A percentile compares a stretch with the other conserved stretches of the same genome.
These are phyloP conservation scores for Zaprionus davidi DNA, from an alignment of 1,140 invertebrate species.

Conservation along the genomic window DNA sequence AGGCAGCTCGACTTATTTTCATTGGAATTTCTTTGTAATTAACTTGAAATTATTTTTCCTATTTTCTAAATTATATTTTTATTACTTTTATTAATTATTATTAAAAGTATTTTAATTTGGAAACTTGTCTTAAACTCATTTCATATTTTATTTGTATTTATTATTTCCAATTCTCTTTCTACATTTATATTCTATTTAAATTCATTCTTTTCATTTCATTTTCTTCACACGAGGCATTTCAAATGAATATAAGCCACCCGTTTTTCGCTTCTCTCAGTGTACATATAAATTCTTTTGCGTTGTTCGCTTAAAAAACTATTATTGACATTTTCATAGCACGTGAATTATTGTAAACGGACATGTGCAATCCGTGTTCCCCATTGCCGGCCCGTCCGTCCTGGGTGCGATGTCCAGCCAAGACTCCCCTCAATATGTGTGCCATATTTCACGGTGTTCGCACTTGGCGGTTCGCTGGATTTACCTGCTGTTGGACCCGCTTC, in stretches of 20 bases:
- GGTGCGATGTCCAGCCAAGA: background rate
- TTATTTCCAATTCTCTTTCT: background rate
- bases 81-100: background rate
- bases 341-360: conserved; percentile 79
- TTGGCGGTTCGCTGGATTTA: conserved; percentile 30
- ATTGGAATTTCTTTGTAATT: too few species aligned
- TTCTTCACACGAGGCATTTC: background rate
- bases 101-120: conserved; percentile 8
- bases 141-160: background rate
- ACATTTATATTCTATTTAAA: background rate
- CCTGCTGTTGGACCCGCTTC: conserved; percentile 3
- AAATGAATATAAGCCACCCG: background rate
- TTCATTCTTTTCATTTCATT: background rate
- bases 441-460: conserved; percentile 36
- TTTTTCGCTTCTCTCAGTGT: conserved; percentile 2
- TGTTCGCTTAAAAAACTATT: conserved; percentile 64
- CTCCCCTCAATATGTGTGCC: conserved; percentile 25
- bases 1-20: background rate
- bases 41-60: too few species aligned
- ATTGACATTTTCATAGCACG: conserved; percentile 75
- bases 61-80: too few species aligned
- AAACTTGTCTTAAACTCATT: too few species aligned
- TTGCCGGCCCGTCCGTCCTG: background rate
- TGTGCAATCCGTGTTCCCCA: conserved; percentile 49
- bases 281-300: conserved; percentile 53